Conservation (phyloP, 2,113 vertebrate genomes). For the Narcine bancroftii region DNA sequence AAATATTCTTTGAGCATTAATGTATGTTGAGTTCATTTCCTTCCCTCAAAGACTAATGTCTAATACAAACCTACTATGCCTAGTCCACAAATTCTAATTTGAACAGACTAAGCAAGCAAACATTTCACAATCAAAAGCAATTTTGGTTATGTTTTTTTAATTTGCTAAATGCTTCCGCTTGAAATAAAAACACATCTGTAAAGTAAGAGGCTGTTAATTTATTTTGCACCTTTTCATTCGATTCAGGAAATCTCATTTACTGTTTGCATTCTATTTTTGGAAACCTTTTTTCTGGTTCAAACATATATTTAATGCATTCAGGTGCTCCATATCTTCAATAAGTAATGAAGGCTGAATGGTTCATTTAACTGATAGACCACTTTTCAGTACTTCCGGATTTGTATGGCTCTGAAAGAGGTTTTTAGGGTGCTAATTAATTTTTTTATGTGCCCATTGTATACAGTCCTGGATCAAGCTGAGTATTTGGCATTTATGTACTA, state of each 20-base stretch:
- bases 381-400: neutral
- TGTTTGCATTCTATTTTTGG: slow-evolving; percentile 12
- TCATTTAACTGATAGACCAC: neutral
- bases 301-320: neutral
- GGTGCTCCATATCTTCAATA: neutral
- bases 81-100: neutral
- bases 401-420: neutral
- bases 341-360: neutral
- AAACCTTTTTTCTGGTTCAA: neutral
- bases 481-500: too few species aligned
- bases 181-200: neutral
- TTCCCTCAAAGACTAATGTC: neutral
- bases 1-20: neutral
- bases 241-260: slow-evolving; percentile 3
- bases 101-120: neutral
- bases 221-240: neutral
- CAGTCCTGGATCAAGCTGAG: neutral
- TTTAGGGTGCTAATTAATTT: neutral
- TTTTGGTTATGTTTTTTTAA: neutral
- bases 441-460: neutral
- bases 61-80: neutral
- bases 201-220: neutral
- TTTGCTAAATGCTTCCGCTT: neutral
- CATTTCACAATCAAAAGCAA: slow-evolving; percentile 12
- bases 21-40: neutral